Base-by-base conservation (phyloP, 2,113 vertebrate genomes). In the Gavia stellata region DNA sequence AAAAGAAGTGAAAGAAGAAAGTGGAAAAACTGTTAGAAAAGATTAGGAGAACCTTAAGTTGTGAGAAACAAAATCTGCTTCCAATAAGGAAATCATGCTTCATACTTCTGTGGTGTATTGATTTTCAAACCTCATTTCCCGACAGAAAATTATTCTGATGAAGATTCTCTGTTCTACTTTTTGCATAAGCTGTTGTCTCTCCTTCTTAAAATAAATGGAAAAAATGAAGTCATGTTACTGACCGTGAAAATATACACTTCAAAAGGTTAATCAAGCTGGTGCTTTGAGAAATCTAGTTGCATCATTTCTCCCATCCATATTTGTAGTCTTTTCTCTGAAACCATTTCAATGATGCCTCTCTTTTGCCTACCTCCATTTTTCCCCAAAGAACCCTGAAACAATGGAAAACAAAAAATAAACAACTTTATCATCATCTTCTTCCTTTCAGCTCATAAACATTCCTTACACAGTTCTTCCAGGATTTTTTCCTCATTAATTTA, bases 321-420 rank as follows among this genome's bases (percentile, higher is more conserved):
- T 93, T 90, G 23, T 63, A 33, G 19, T 33, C 8, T 70, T 81
- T 61, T 65, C 20, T 49, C 42, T 88, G 33, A 24, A 91, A 50
- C 6, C 14, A 36, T 72, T 85, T 67, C 10, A 58, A 8, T 24
- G 4, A 62, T 42, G 25, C 3, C 7, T 58, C 67, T 63, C 10
- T 63, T 24, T 28, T 49, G 3, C 74, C 18, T 44, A 18, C 42
- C 11, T 74, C 11, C 18, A 10, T 52, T 77, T 55, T 14, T 3
- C 3, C 7, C 2, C 1, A 11, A 25, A 34, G 31, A 19, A 3
- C 0, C 15, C 25, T 18, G 24, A 66, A 55, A 12, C 24, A 67
- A 44, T 9, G 4, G 5, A 38, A 93, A 91, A 38, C 6, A 72
- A 74, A 52, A 15, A 24, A 17, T 12, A 24, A 65, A 73, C 0